These are phyloP conservation scores for Corydoras maculifer DNA, from an alignment of 2,113 vertebrate genomes.

Conservation along the genomic window DNA sequence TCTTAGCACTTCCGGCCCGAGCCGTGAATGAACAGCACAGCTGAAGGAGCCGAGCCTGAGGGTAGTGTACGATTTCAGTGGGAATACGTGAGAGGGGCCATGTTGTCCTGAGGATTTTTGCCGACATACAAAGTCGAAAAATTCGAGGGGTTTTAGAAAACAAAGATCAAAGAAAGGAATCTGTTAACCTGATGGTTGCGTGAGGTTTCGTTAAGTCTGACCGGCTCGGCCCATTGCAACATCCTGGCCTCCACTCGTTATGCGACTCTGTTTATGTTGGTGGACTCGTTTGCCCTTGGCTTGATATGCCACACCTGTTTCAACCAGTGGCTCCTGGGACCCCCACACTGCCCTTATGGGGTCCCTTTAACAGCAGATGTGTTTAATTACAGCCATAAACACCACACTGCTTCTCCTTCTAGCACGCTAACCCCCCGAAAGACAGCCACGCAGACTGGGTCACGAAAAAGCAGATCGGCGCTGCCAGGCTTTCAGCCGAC, in stretches of 20 bases:
- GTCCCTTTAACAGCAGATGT: slow-evolving; percentile 54
- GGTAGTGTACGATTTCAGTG: slow-evolving; percentile 26
- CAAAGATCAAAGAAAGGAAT: slow-evolving; percentile 15
- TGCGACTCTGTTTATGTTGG: slow-evolving; percentile 27
- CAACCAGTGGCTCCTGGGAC: slow-evolving; percentile 37
- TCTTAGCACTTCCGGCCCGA: neutral
- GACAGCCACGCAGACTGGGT: slow-evolving; percentile 73
- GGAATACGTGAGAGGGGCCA: neutral
- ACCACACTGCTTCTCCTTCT: slow-evolving; percentile 56
- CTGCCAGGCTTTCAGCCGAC: slow-evolving; percentile 61
- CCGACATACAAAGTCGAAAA: neutral
- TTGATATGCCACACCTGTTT: slow-evolving; percentile 53
- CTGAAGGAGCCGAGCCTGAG: slow-evolving; percentile 29
- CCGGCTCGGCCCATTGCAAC: neutral
- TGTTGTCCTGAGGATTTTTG: neutral
- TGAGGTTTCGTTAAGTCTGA: slow-evolving; percentile 8
- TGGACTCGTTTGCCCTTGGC: slow-evolving; percentile 28
- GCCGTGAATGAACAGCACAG: slow-evolving; percentile 40
- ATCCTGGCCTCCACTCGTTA: slow-evolving; percentile 10
- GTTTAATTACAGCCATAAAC: slow-evolving; percentile 65
- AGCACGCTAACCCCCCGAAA: slow-evolving; percentile 56
- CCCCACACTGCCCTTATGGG: slow-evolving; percentile 25
- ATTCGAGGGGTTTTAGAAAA: slow-evolving; percentile 3
- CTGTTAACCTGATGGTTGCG: neutral
- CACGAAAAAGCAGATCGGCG: slow-evolving; percentile 74